Evolutionary conservation across 2,888 invertebrate species (phyloP), one percentile per base, ranked within the genome.

Genomic region (Morpho achilles): DNA sequence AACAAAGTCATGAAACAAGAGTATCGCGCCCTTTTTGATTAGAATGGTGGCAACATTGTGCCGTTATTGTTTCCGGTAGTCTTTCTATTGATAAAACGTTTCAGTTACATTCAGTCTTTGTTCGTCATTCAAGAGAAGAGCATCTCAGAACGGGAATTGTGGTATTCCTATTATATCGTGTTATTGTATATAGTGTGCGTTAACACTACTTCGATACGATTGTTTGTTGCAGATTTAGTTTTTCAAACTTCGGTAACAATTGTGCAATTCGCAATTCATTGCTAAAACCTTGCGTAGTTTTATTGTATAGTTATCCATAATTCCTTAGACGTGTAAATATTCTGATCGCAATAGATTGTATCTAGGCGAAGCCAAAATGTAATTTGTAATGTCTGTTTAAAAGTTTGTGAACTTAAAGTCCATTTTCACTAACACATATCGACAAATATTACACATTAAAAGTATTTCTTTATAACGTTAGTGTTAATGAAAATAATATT

Each of bases 341-440:
- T 62, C 57, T 56, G 58, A 65, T 61, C 48, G 57, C 69, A 66
- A 69, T 70, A 64, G 70, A 67, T 60, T 66, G 59, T 67, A 72
- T 67, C 62, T 79, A 80, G 84, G 81, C 79, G 67, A 81, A 77
- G 82, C 80, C 80, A 81, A 82, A 79, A 72, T 77, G 76, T 59
- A 50, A 55, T 57, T 53, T 51, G 46, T 56, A 57, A 41, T 60
- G 22, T 42, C 44, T 58, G 55, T 53, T 32, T 59, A 55, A 49
- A 50, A 53, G 49, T 59, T 51, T 53, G 54, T 45, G 45, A 52
- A 40, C 51, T 55, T 32, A 50, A 39, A 40, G 50, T 48, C 56
- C 40, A 56, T 61, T 59, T 61, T 53, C 56, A 59, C 56, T 56
- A 56, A n/a, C n/a, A 16, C 53, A 8, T 59, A 48, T 46, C 16